These are phyloP conservation scores for Apis cerana DNA, from an alignment of 1,140 invertebrate species.

Conservation along the genomic window DNA sequence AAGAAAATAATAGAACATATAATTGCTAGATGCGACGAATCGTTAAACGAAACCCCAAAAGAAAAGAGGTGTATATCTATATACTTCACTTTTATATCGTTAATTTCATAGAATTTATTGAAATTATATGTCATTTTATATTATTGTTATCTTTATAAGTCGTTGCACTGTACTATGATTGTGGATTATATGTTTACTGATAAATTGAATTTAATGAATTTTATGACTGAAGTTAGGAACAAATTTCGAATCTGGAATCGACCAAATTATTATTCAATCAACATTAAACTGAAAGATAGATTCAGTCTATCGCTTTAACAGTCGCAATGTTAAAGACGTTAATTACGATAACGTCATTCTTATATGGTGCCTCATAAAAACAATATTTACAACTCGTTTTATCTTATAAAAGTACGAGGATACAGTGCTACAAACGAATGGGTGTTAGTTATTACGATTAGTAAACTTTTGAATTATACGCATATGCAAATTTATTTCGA, in stretches of 20 bases:
- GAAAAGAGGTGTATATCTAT: slow-evolving; percentile 43
- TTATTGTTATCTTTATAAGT: slow-evolving; percentile 54
- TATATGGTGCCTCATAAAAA: slow-evolving; percentile 55
- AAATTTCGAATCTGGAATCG: slow-evolving; percentile 40
- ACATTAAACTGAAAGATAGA: not conserved
- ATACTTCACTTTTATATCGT: slow-evolving; percentile 62
- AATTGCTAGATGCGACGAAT: slow-evolving; percentile 39
- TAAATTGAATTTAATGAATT: slow-evolving; percentile 20
- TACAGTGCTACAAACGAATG: slow-evolving; percentile 29
- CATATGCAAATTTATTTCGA: not conserved
- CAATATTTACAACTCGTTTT: slow-evolving; percentile 45
- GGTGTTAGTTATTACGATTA: not conserved
- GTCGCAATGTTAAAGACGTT: slow-evolving; percentile 25
- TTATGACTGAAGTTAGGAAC: slow-evolving; percentile 7
- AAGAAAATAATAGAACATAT: slow-evolving; percentile 46
- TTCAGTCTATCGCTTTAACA: slow-evolving; percentile 39
- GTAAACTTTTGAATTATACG: not conserved
- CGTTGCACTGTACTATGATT: slow-evolving; percentile 54
- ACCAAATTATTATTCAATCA: slow-evolving; percentile 44
- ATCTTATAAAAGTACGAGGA: slow-evolving; percentile 44
- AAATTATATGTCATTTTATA: slow-evolving; percentile 56
- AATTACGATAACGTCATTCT: slow-evolving; percentile 42
- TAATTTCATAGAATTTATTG: slow-evolving; percentile 59
- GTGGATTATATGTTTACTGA: slow-evolving; percentile 36
- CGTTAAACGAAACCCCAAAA: slow-evolving; percentile 37